A percentile compares a stretch with the other conserved stretches of the same genome.
Conservation (phyloP, 2,113 vertebrate species). For the Vicugna pacos region DNA sequence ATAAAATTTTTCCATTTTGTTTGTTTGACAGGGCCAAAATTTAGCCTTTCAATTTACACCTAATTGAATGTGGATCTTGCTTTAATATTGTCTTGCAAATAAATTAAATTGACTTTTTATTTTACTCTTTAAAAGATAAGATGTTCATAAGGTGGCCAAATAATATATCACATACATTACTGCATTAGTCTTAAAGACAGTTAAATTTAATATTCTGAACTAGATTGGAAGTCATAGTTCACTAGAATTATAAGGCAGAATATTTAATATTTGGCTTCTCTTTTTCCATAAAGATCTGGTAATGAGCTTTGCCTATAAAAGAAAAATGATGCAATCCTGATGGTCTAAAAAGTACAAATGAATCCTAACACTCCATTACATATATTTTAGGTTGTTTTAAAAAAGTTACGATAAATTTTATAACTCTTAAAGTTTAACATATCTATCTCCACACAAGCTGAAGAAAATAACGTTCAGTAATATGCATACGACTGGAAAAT, state of each 20-base stretch:
- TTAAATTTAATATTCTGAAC: constrained; percentile 61
- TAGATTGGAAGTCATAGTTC: constrained; percentile 14
- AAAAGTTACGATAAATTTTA: background rate
- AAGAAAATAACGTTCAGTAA: background rate
- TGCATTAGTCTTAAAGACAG: background rate
- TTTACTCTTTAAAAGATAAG: constrained; percentile 25
- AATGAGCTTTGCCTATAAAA: background rate
- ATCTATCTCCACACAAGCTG: background rate
- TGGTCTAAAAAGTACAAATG: background rate
- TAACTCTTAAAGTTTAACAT: background rate
- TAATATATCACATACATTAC: constrained; percentile 27
- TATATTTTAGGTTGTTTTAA: background rate
- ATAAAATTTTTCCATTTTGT: background rate
- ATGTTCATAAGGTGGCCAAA: background rate
- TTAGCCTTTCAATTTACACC: background rate
- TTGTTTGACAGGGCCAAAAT: background rate
- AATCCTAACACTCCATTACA: background rate
- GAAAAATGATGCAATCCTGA: background rate
- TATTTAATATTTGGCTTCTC: background rate
- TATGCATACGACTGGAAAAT: background rate
- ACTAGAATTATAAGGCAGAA: background rate
- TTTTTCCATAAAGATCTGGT: background rate
- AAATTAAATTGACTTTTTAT: constrained; percentile 47
- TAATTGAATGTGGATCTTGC: background rate
- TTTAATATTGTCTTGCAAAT: constrained; percentile 11